phyloP scores from a whole-genome alignment of 2,888 invertebrate genomes.

The Perithous albicinctus region DNA sequence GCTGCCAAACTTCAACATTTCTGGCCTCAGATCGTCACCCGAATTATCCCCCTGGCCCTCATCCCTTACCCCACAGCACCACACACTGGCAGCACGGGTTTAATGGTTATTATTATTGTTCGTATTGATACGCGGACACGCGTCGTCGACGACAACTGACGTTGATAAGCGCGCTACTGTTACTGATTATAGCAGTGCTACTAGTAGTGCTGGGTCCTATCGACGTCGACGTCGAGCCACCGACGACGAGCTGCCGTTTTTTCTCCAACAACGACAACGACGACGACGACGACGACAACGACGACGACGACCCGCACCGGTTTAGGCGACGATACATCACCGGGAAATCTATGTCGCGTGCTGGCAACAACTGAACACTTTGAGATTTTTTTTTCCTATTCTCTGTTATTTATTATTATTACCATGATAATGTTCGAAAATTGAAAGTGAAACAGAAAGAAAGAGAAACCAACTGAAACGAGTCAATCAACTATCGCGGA shows the following conservation, averaged over 20 bases:
- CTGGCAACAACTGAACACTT: too few species aligned
- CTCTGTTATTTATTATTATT: background rate
- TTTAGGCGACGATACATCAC: conserved; percentile 66
- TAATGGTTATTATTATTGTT: conserved; percentile 39
- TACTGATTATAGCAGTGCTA: conserved; percentile 55
- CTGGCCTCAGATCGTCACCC: conserved; percentile 83
- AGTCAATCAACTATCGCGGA: background rate
- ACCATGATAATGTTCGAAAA: background rate
- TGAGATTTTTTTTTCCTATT: too few species aligned
- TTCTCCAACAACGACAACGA: conserved; percentile 38
- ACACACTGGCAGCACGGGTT: conserved; percentile 77
- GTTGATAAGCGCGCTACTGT: conserved; percentile 54
- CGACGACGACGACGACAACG: conserved; percentile 56
- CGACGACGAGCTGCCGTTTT: conserved; percentile 37
- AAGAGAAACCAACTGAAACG: too few species aligned
- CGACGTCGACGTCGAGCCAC: conserved; percentile 56
- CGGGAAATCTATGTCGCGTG: conserved; percentile 44
- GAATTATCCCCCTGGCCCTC: conserved; percentile 82
- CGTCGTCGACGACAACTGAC: conserved; percentile 59
- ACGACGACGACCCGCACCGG: conserved; percentile 54
- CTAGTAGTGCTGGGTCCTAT: conserved; percentile 57
- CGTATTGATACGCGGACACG: conserved; percentile 50
- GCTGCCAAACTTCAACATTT: conserved; percentile 86
- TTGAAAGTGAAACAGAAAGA: background rate
- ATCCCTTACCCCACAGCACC: conserved; percentile 82